phyloP scores from a whole-genome alignment of 2,888 invertebrate genomes.

The Melinaea menophilus region DNA sequence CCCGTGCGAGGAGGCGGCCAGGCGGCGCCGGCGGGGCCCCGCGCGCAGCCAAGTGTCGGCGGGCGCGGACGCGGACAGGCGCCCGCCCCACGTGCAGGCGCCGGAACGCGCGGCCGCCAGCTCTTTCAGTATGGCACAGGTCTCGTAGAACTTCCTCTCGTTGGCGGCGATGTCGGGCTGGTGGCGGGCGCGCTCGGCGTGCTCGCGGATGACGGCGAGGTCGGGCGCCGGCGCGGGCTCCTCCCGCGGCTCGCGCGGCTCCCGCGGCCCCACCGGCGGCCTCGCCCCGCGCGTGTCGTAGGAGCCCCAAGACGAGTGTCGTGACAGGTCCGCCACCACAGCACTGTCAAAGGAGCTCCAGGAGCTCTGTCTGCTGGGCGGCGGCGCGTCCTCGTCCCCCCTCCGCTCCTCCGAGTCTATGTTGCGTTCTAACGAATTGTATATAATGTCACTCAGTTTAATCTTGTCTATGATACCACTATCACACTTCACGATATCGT shows the following conservation, averaged over 20 bases:
- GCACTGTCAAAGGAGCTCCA: slow-evolving; percentile 89
- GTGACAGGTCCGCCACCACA: slow-evolving; percentile 83
- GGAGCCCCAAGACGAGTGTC: slow-evolving; percentile 91
- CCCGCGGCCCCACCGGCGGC: slow-evolving; percentile 38
- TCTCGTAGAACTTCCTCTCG: slow-evolving; percentile 70
- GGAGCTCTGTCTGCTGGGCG: slow-evolving; percentile 82
- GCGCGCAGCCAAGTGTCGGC: slow-evolving; percentile 75
- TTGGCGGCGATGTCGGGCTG: slow-evolving; percentile 52
- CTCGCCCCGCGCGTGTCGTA: slow-evolving; percentile 78
- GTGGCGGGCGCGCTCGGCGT: slow-evolving; percentile 42
- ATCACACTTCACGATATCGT: slow-evolving; percentile 73
- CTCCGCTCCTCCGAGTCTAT: slow-evolving; percentile 76
- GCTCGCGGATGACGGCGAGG: slow-evolving; percentile 64
- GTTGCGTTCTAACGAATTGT: slow-evolving; percentile 83
- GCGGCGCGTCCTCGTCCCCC: slow-evolving; percentile 49
- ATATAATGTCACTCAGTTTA: slow-evolving; percentile 81
- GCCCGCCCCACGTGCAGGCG: slow-evolving; percentile 66
- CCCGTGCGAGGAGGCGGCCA: slow-evolving; percentile 61
- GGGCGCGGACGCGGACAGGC: slow-evolving; percentile 80
- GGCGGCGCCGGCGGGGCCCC: slow-evolving; percentile 62
- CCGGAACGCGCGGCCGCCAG: slow-evolving; percentile 65
- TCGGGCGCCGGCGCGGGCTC: slow-evolving; percentile 43
- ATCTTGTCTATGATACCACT: slow-evolving; percentile 71
- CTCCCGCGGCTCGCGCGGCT: slow-evolving; percentile 42
- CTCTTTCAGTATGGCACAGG: slow-evolving; percentile 80